Conservation (phyloP, 1,140 invertebrate genomes). For the Drosophila santomea region DNA sequence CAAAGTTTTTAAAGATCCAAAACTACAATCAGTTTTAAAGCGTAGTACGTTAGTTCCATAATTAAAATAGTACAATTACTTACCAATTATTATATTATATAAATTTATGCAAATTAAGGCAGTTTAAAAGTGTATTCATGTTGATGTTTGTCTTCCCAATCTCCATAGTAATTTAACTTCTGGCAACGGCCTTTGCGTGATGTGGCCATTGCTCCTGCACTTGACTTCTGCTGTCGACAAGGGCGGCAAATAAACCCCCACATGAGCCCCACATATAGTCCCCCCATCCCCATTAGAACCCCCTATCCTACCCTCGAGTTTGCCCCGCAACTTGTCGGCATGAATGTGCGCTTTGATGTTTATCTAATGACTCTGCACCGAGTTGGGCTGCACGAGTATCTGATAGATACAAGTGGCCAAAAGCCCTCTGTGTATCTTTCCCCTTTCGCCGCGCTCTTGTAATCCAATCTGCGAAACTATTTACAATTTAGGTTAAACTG, state of each 20-base stretch:
- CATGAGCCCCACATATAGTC: not conserved
- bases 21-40: too few relatives aligned
- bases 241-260: constrained; percentile 7
- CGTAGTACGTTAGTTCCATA: too few relatives aligned
- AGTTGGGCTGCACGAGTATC: constrained; percentile 31
- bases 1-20: too few relatives aligned
- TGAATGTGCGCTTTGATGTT: constrained; percentile 49
- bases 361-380: constrained; percentile 40
- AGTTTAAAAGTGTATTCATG: constrained; percentile 16
- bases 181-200: constrained; percentile 51
- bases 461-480: constrained; percentile 33
- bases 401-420: constrained; percentile 32
- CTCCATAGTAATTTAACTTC: constrained; percentile 43
- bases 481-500: constrained; percentile 42
- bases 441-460: constrained; percentile 3
- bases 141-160: constrained; percentile 29
- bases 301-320: not conserved
- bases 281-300: not conserved
- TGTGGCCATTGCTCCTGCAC: constrained; percentile 43
- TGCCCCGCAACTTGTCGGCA: constrained; percentile 28
- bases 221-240: constrained; percentile 53
- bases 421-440: constrained; percentile 7
- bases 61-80: too few relatives aligned
- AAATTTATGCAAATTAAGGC: too few relatives aligned
- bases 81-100: too few relatives aligned